Base-by-base conservation (phyloP, 2,113 vertebrate species). In the Apodemus speciosus region DNA sequence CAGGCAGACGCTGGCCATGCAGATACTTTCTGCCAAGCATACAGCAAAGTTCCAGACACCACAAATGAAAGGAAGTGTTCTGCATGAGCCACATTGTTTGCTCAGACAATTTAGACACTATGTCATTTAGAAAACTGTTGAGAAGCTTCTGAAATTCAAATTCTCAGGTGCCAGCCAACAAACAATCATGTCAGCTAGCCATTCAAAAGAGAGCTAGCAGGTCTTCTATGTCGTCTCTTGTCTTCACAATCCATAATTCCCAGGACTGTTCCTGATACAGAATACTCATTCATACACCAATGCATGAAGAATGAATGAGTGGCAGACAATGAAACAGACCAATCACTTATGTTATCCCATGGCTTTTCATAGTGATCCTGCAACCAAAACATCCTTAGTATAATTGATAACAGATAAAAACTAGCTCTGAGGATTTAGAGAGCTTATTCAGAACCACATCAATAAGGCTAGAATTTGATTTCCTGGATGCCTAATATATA, bases 121-220 rank as follows among this genome's bases (percentile, higher is more conserved):
- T 95, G 62, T 68, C 64, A 69, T 88, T 77, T 80, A 94, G 23
- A 40, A 40, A 92, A 71, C 56, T 43, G 51, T 20, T 64, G 46
- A 53, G 51, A 94, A 87, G 10, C 9, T 38, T 62, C 18, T 83
- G 21, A 83, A 86, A 89, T 66, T 40, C 85, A 77, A 91, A 38
- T 94, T 87, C 30, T 64, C 73, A 77, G 60, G 51, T 9, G 11
- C 23, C n/a, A 84, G 23, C 49, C 75, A 92, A 68, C 1, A 15
- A 58, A 43, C 32, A 83, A 86, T 43, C 14, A 58, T 72, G 10
- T 49, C 87, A 87, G 30, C 4, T 69, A 85, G 20, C 13, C 30
- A 89, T 79, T 38, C 75, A 73, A 93, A 60, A 30, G 38, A 89
- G 0, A 95, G 62, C 46, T 25, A 14, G 30, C 53, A 73, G 32